Percentiles rank a stretch among this genome's conserved stretches.
Evolutionary conservation across 2,888 invertebrate genomes (phyloP).

Genomic region (Heteromyza rotundicornis): DNA sequence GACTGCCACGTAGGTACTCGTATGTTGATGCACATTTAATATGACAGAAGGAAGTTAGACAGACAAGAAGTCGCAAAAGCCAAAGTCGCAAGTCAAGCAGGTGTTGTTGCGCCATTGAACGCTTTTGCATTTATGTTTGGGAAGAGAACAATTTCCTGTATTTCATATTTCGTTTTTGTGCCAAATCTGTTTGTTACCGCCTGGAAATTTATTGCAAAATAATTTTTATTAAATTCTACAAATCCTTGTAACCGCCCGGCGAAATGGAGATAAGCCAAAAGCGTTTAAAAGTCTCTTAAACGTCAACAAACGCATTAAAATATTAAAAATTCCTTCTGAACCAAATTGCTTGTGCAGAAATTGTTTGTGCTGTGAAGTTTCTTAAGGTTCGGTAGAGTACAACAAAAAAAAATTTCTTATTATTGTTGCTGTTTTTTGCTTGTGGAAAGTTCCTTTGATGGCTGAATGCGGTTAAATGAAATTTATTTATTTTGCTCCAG

Average conservation of each 20-base stretch:
- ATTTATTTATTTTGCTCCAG: neutral
- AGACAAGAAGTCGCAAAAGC: neutral
- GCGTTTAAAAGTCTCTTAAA: no score
- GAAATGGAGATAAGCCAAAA: slow-evolving; percentile 7
- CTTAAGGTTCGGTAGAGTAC: no score
- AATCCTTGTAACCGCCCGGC: no score
- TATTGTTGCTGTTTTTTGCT: neutral
- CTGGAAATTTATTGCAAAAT: slow-evolving; percentile 53
- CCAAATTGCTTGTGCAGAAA: neutral
- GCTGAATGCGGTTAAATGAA: neutral
- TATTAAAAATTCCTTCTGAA: slow-evolving; percentile 52
- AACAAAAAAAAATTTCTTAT: no score
- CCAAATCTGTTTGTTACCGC: no score
- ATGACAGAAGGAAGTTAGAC: neutral
- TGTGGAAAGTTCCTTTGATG: neutral
- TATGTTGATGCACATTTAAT: neutral
- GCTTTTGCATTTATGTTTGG: no score
- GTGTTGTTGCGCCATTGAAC: no score
- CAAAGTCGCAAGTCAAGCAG: neutral
- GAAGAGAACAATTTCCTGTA: no score
- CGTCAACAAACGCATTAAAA: slow-evolving; percentile 41
- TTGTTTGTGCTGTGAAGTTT: slow-evolving; percentile 6
- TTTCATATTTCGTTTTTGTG: no score
- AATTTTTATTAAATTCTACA: slow-evolving; percentile 36
- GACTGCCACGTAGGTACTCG: no score